These are phyloP conservation scores for Argynnis bischoffii DNA, from an alignment of 2,888 invertebrate genomes.

Conservation along the genomic window DNA sequence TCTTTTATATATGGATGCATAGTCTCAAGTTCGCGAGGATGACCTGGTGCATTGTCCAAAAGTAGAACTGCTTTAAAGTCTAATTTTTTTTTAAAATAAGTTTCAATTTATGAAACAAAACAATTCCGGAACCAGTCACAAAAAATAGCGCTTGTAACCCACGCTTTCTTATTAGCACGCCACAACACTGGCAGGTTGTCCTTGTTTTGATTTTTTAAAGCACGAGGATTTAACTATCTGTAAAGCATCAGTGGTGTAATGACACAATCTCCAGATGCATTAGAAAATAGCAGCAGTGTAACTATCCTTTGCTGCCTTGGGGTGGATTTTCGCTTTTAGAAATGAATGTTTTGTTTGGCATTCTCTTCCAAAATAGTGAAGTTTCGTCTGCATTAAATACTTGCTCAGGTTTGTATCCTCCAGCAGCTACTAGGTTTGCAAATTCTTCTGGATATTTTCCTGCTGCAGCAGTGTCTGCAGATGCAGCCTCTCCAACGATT, in stretches of 20 bases:
- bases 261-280: slow-evolving; percentile 41
- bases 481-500: slow-evolving; percentile 41
- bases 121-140: slow-evolving; percentile 43
- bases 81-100: slow-evolving; percentile 41
- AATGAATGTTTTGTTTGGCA: slow-evolving; percentile 41
- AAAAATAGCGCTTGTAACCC: slow-evolving; percentile 45
- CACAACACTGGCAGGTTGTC: slow-evolving; percentile 43
- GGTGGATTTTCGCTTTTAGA: slow-evolving; percentile 41
- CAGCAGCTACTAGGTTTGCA: slow-evolving; percentile 38
- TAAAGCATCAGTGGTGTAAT: slow-evolving; percentile 42
- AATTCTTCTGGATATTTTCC: slow-evolving; percentile 43
- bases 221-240: slow-evolving; percentile 40
- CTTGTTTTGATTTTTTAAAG: slow-evolving; percentile 41
- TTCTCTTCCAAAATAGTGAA: slow-evolving; percentile 44
- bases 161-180: slow-evolving; percentile 46
- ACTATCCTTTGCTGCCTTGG: slow-evolving; percentile 43
- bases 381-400: slow-evolving; percentile 43
- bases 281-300: slow-evolving; percentile 42
- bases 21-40: slow-evolving; percentile 41
- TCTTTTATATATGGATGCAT: slow-evolving; percentile 40
- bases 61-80: slow-evolving; percentile 41
- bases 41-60: slow-evolving; percentile 43
- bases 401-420: slow-evolving; percentile 43
- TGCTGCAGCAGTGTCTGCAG: slow-evolving; percentile 43
- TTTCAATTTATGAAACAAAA: slow-evolving; percentile 44